Conservation (phyloP, 2,888 invertebrate genomes). For the Spodoptera exigua region DNA sequence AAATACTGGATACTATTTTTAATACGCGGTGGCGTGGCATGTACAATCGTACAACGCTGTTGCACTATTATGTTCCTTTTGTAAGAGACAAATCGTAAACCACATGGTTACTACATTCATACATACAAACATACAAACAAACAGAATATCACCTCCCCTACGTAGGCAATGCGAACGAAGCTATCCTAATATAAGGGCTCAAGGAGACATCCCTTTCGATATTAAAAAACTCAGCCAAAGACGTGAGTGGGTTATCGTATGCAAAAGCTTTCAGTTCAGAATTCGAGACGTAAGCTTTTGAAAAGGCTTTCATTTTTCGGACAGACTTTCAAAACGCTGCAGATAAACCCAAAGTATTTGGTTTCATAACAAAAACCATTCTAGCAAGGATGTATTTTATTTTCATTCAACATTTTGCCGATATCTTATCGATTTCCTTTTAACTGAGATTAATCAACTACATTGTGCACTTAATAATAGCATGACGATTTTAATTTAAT, state of each 20-base stretch:
- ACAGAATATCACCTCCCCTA: constrained; percentile 5
- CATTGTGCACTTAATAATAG: constrained; percentile 7
- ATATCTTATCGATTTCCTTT: constrained; percentile 1
- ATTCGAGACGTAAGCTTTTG: constrained; percentile 30
- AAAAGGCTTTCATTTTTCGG: constrained; percentile 24
- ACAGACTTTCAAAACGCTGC: constrained; percentile 3
- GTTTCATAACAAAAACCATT: too few relatives aligned
- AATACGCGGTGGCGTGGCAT: background rate
- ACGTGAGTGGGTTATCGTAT: constrained; percentile 20
- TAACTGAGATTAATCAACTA: background rate
- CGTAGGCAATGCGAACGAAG: constrained; percentile 15
- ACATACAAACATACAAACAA: too few relatives aligned
- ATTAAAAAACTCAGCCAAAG: constrained; percentile 23
- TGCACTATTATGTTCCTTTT: background rate
- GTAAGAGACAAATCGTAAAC: background rate
- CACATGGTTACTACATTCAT: background rate
- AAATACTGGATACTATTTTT: constrained; percentile 9
- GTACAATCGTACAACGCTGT: constrained; percentile 2
- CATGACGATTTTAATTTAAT: constrained; percentile 19
- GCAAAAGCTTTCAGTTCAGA: constrained; percentile 31
- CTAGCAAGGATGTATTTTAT: too few relatives aligned
- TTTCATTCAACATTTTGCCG: background rate
- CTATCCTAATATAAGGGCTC: constrained; percentile 11
- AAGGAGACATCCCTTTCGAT: constrained; percentile 33
- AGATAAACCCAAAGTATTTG: constrained; percentile 17